Evolutionary conservation across 2,113 vertebrate species (phyloP).

Genomic region (Benitochromis conjunctus): DNA sequence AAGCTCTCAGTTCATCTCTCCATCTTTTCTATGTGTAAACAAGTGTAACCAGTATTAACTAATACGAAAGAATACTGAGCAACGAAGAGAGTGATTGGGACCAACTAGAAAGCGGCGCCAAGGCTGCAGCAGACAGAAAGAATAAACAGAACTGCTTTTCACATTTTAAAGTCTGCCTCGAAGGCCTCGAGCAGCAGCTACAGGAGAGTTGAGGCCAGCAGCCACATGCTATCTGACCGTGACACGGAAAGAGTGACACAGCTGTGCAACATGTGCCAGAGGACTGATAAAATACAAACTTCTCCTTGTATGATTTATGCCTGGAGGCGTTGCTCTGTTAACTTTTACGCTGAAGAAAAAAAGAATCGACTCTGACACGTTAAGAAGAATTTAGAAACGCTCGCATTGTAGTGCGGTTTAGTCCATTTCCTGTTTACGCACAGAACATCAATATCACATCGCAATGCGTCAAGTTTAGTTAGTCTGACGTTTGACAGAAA

Average conservation of each 20-base stretch:
- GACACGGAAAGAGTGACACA: constrained; percentile 72
- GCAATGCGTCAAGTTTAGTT: not conserved
- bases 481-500: not conserved
- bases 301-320: constrained; percentile 24
- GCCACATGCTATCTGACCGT: constrained; percentile 53
- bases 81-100: not conserved
- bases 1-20: not conserved
- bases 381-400: not conserved
- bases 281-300: constrained; percentile 51
- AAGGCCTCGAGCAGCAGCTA: constrained; percentile 24
- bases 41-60: not conserved
- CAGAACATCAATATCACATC: not conserved
- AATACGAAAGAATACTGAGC: not conserved
- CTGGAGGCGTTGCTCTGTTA: constrained; percentile 1
- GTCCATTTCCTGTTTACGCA: not conserved
- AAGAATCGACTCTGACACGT: not conserved
- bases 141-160: constrained; percentile 13
- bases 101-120: not conserved
- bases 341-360: not conserved
- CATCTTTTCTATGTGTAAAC: not conserved
- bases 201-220: constrained; percentile 20
- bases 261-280: constrained; percentile 51
- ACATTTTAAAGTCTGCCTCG: not conserved
- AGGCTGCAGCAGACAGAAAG: not conserved
- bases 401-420: not conserved